Conservation (phyloP, 2,888 invertebrate species). For the Pyrocoelia pectoralis region DNA sequence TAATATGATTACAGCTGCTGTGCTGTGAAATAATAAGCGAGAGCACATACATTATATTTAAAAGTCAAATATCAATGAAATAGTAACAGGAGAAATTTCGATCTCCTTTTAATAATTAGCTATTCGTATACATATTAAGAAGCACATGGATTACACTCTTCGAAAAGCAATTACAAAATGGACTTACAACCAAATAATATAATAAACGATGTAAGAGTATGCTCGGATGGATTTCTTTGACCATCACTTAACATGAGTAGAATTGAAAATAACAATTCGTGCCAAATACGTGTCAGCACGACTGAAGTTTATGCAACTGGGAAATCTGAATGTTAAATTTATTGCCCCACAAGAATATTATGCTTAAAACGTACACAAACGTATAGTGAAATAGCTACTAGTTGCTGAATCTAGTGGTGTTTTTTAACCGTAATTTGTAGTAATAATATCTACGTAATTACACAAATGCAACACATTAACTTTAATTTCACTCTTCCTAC, state of each 20-base stretch:
- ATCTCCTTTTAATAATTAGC: too few species aligned
- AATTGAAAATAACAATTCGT: conserved; percentile 34
- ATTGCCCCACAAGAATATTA: conserved; percentile 37
- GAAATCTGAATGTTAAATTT: conserved; percentile 40
- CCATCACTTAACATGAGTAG: conserved; percentile 23
- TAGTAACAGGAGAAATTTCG: too few species aligned
- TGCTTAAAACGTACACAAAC: conserved; percentile 33
- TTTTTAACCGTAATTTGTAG: conserved; percentile 14
- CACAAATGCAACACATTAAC: too few species aligned
- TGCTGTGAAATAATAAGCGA: too few species aligned
- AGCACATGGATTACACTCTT: too few species aligned
- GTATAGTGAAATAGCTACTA: conserved; percentile 27
- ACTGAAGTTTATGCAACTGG: conserved; percentile 40
- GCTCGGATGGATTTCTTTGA: conserved; percentile 25
- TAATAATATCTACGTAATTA: too few species aligned
- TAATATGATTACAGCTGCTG: too few species aligned
- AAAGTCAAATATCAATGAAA: too few species aligned
- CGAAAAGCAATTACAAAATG: too few species aligned
- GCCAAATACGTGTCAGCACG: conserved; percentile 38
- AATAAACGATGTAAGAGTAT: conserved; percentile 30
- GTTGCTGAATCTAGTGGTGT: conserved; percentile 19
- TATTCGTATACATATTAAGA: too few species aligned
- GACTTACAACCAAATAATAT: conserved; percentile 13
- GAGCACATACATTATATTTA: too few species aligned
- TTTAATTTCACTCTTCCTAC: too few species aligned